These are phyloP conservation scores for Pandion haliaetus DNA, from an alignment of 2,113 vertebrate genomes.

Conservation along the genomic window DNA sequence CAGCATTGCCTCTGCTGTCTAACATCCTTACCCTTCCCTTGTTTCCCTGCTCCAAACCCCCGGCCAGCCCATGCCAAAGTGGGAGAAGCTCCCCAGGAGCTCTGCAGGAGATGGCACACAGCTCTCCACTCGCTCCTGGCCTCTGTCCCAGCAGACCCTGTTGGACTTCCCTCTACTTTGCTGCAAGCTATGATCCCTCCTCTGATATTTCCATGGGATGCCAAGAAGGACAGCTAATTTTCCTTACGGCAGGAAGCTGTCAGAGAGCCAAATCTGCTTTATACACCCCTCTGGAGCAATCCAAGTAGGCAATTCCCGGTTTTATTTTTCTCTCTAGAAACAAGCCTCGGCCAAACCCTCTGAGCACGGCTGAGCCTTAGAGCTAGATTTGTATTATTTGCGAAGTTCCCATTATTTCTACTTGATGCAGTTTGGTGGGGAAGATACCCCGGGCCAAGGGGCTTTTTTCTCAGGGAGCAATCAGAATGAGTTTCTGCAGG, in stretches of 20 bases:
- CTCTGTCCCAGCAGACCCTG: background rate
- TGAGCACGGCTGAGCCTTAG: background rate
- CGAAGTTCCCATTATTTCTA: background rate
- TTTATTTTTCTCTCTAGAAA: background rate
- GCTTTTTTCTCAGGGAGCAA: background rate
- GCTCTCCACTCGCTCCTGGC: background rate
- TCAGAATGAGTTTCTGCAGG: background rate
- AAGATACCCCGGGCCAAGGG: background rate
- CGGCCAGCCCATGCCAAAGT: background rate
- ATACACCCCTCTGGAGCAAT: background rate
- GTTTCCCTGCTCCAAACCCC: background rate
- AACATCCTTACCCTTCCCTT: background rate
- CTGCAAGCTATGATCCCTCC: background rate
- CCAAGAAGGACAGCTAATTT: background rate
- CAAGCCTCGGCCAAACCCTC: background rate
- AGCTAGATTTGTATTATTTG: background rate
- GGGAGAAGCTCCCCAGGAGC: background rate
- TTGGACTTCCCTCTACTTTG: background rate
- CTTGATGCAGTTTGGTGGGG: background rate
- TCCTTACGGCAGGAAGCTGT: background rate
- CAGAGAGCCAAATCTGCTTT: background rate
- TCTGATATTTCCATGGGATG: background rate
- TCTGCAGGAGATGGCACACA: background rate
- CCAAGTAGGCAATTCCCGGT: background rate
- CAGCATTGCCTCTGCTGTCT: background rate